Conservation (phyloP, 2,797 vertebrate species). For the Carapus acus region DNA sequence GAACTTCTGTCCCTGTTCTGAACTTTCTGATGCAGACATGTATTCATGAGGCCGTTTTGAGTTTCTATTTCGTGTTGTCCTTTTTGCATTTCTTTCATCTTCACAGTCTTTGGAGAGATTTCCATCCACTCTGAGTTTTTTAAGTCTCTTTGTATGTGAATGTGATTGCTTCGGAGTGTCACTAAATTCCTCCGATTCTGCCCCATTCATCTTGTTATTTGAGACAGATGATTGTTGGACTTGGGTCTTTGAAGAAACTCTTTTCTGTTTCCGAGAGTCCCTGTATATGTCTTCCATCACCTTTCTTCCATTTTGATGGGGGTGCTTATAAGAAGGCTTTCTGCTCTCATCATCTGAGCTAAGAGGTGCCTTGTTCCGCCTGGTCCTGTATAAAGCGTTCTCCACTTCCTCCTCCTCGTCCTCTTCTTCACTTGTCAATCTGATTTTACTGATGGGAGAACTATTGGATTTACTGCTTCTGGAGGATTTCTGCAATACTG, state of each 20-base stretch:
- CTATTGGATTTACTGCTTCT: conserved; percentile 51
- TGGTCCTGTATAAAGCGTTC: conserved; percentile 29
- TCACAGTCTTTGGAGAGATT: conserved; percentile 47
- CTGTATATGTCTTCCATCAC: conserved; percentile 45
- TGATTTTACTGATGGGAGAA: conserved; percentile 50
- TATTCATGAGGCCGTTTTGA: conserved; percentile 39
- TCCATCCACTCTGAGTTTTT: conserved; percentile 37
- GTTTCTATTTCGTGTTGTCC: conserved; percentile 36
- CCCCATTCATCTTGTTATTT: conserved; percentile 44
- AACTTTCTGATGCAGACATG: conserved; percentile 55
- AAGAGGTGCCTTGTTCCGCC: conserved; percentile 40
- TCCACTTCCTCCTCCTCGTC: conserved; percentile 36
- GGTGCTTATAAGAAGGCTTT: conserved; percentile 45
- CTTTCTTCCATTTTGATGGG: conserved; percentile 71
- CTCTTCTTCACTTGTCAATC: conserved; percentile 58
- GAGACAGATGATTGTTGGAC: conserved; percentile 64
- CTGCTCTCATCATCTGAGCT: conserved; percentile 67
- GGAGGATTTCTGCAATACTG: conserved; percentile 39
- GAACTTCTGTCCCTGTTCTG: conserved; percentile 57
- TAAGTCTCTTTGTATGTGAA: conserved; percentile 42
- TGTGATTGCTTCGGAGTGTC: conserved; percentile 53
- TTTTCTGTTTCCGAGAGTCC: conserved; percentile 54
- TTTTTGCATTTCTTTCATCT: conserved; percentile 37
- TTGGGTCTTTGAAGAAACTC: conserved; percentile 61
- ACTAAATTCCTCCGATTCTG: conserved; percentile 56